Evolutionary conservation across 92 coral and sea anemone genomes (phyloP).

Genomic region (Porites rus): DNA sequence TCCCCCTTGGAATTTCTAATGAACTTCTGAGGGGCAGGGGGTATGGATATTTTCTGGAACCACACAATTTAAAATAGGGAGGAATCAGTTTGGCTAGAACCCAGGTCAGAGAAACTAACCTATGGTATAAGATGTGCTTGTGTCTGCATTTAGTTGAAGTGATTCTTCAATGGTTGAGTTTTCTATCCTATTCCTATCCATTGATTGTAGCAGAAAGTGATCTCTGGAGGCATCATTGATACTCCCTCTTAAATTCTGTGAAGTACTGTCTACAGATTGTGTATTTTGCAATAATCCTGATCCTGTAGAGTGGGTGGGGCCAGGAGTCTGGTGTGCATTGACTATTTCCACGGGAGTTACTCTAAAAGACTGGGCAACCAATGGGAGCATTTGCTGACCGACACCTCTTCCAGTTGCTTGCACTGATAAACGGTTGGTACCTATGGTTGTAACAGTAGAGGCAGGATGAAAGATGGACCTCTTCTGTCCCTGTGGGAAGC

Average conservation of each 20-base stretch:
- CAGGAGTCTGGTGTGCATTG: background rate
- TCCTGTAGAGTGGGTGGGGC: background rate
- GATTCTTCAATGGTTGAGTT: conserved; percentile 1
- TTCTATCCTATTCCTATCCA: background rate
- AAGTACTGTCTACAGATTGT: background rate
- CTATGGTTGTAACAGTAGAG: conserved; percentile 2
- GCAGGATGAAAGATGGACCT: conserved; percentile 15
- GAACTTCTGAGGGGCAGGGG: too few species aligned
- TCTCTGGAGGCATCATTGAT: background rate
- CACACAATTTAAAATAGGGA: too few species aligned
- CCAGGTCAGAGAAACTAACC: background rate
- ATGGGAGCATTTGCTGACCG: background rate
- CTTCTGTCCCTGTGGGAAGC: background rate
- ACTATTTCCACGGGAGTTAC: background rate
- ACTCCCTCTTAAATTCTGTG: background rate
- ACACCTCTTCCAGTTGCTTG: background rate
- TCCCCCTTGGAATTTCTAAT: too few species aligned
- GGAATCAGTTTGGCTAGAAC: background rate
- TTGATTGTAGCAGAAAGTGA: background rate
- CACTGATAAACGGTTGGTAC: conserved; percentile 7
- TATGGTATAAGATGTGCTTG: background rate
- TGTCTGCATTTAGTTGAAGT: background rate
- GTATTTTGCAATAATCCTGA: background rate
- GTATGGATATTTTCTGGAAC: too few species aligned
- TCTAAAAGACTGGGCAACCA: background rate